Base-by-base conservation (phyloP, 2,113 vertebrate species). In the Cottus gobio region DNA sequence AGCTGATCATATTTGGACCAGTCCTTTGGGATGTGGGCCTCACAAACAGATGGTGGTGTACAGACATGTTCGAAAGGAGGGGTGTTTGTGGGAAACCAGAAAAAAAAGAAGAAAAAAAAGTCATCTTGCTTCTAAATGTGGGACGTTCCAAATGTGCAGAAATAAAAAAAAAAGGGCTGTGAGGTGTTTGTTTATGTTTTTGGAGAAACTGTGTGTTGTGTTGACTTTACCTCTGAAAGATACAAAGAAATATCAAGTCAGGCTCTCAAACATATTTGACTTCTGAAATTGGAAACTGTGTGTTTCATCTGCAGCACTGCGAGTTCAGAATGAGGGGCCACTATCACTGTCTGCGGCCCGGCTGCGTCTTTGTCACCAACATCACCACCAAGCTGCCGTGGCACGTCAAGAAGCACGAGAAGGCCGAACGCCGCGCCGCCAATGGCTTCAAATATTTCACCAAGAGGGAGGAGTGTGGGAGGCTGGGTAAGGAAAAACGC, bases 361-460 rank as follows among this genome's bases (percentile, higher is more conserved):
- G 96, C 95, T 99, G 98, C 95, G 97, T 88, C 93, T 99, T 99
- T 0, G 97, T 98, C 89, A 99, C 98, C 72, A 99, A 99, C 95
- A 99, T 99, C 95, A 99, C 98, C 92, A 99, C 98, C 93, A 99
- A 99, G 92, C 95, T 99, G 87, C 98, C 98, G 1, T 99, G 98
- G 98, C 98, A 99, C 20, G 82, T 99, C 82, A 99, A 99, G 84
- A 99, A 99, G 82, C 98, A 99, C 0, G 98, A 99, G 95, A 99
- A 99, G 83, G 98, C 98, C 0, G 98, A 99, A 93, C 95, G 98
- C 22, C 95, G 98, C 5, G 98, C 98, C 0, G 98, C 97, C 92
- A 99, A 99, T 0, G 98, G 98, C 24, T 99, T 99, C 95, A 99
- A 97, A 87, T 99, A 99, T 87, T 99, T 99, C 85, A 99, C 98